Evolutionary conservation across 2,797 vertebrate genomes (phyloP).

Genomic region (Sebastes oblongus): DNA sequence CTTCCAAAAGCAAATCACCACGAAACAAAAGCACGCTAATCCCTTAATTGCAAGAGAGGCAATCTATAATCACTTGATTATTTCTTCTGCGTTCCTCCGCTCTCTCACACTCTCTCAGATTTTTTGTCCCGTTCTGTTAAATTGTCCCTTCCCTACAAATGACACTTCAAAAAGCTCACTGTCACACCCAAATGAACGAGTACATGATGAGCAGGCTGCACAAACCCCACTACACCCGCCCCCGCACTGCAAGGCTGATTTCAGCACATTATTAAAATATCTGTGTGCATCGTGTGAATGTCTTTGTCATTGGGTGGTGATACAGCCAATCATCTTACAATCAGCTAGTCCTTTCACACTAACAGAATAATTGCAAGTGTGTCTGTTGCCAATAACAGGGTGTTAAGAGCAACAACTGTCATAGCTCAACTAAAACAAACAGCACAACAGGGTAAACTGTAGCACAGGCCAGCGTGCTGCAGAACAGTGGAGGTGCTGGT

Average conservation of each 20-base stretch:
- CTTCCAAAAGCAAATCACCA: slow-evolving; percentile 27
- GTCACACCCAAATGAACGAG: slow-evolving; percentile 34
- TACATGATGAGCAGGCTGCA: slow-evolving; percentile 22
- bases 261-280: slow-evolving; percentile 37
- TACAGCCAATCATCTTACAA: slow-evolving; percentile 61
- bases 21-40: slow-evolving; percentile 21
- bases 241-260: slow-evolving; percentile 33
- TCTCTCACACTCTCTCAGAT: background rate
- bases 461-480: background rate
- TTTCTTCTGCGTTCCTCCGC: slow-evolving; percentile 14
- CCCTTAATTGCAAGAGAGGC: slow-evolving; percentile 47
- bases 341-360: slow-evolving; percentile 55
- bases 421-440: slow-evolving; percentile 34
- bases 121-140: slow-evolving; percentile 10
- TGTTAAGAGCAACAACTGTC: slow-evolving; percentile 41
- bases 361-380: slow-evolving; percentile 70
- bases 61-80: slow-evolving; percentile 56
- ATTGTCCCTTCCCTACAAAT: slow-evolving; percentile 26
- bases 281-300: slow-evolving; percentile 18
- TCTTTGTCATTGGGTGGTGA: slow-evolving; percentile 47
- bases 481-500: background rate
- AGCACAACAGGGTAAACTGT: slow-evolving; percentile 8
- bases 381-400: slow-evolving; percentile 53
- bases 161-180: slow-evolving; percentile 31
- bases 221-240: slow-evolving; percentile 8